Evolutionary conservation across 2,888 invertebrate species (phyloP), one percentile per base, ranked within the genome.

Genomic region (Epirrhoe alternata): DNA sequence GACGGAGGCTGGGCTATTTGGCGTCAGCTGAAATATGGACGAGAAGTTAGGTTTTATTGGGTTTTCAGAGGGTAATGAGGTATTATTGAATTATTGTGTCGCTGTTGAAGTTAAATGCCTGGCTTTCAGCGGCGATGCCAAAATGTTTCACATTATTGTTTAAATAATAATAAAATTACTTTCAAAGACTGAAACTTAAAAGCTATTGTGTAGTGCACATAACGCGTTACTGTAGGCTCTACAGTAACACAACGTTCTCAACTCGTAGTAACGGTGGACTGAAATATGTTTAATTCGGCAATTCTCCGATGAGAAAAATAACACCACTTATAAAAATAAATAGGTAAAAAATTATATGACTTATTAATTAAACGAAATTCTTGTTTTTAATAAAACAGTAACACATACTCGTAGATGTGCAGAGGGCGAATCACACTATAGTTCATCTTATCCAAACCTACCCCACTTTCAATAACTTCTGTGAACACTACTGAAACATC

Each of bases 21-120:
- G 73, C 77, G 74, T 74, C 74, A 66, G 66, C 76, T 78, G 78
- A 78, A 81, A 81, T 82, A 82, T 81, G 80, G 80, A 80, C 79
- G 84, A 76, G 82, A 81, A 83, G 83, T 81, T 77, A 80, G 80
- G 84, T 86, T 86, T 86, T 83, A 88, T 88, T 86, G 86, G 85
- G 81, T 84, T 83, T 84, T 83, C 82, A 70, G 72, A 61, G 62
- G 73, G 74, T 74, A 79, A 74, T 82, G 78, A 82, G 75, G 72
- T 71, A 72, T 74, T 73, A 71, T 73, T 72, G 76, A 73, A 69
- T 74, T 65, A 68, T 63, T 58, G 50, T 56, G 65, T 55, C 55
- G 52, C 62, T 60, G 56, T 42, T 56, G 45, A 59, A 61, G 62
- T 16, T 64, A 66, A 70, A 71, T 59, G 64, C 31, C 54, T 7